Evolutionary conservation across 1,140 invertebrate species (phyloP).

Genomic region (Anthonomus grandis): DNA sequence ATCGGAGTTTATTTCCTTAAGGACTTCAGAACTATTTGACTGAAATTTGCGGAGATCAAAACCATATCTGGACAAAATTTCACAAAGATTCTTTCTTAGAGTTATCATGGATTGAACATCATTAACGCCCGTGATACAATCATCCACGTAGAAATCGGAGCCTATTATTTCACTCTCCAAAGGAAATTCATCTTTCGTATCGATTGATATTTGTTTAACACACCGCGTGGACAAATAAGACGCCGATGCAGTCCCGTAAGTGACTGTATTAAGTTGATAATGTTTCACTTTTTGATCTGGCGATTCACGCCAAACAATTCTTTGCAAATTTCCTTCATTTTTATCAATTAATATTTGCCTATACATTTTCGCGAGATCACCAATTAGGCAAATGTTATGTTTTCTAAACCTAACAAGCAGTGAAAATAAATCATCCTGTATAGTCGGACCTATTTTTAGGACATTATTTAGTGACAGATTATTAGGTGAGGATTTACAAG

Average conservation of each 20-base stretch:
- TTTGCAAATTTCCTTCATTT: conserved; percentile 44
- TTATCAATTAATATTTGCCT: conserved; percentile 44
- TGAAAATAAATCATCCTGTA: conserved; percentile 48
- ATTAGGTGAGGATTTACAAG: conserved; percentile 7
- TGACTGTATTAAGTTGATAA: conserved; percentile 45
- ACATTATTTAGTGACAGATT: conserved; percentile 38
- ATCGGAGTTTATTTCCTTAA: too few relatives aligned
- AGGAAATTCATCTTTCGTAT: conserved; percentile 31
- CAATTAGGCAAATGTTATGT: conserved; percentile 39
- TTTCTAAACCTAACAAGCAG: conserved; percentile 48
- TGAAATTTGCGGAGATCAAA: conserved; percentile 38
- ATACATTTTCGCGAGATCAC: conserved; percentile 50
- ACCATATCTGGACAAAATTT: conserved; percentile 22
- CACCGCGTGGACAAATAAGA: conserved; percentile 44
- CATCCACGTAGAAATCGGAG: conserved; percentile 52
- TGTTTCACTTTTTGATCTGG: conserved; percentile 32
- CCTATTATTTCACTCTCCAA: conserved; percentile 33
- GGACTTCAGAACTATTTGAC: conserved; percentile 32
- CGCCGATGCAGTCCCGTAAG: conserved; percentile 46
- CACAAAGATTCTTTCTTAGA: conserved; percentile 21
- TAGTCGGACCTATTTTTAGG: conserved; percentile 41
- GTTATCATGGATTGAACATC: conserved; percentile 9
- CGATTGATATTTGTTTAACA: conserved; percentile 38
- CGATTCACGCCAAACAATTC: conserved; percentile 47
- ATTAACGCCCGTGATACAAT: conserved; percentile 47